Evolutionary conservation across 2,888 invertebrate genomes (phyloP), one percentile per base, ranked within the genome.

Genomic region (Pristionchus mayeri): DNA sequence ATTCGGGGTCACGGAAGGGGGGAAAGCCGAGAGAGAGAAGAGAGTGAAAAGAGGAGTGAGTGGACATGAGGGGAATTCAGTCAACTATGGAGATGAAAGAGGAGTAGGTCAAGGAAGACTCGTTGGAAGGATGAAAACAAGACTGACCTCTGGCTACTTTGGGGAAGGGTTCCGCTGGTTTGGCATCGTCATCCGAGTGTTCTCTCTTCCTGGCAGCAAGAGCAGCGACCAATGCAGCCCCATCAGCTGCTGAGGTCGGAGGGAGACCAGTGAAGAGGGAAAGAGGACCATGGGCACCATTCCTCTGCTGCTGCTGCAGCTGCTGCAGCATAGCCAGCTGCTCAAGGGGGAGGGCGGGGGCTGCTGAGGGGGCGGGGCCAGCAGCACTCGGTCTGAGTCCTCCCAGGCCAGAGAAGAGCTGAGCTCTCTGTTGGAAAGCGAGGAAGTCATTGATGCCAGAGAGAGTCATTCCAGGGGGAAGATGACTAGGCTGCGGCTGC

Each of bases 61-160:
- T 34, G 60, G 40, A 27, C 81, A 60, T 63, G 63, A 34, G 30
- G 34, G n/a, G n/a, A n/a, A n/a, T n/a, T n/a, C n/a, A n/a, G n/a
- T n/a, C n/a, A 63, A 63, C 18, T 63, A 30, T 57, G 57, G 21
- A 13, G 16, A 13, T 7, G 16, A 40, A 24, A 16, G 54, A 21
- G 81, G 37, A 34, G 60, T 34, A 40, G 60, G 81, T 60, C 57
- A 81, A 81, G 60, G 81, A 81, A n/a, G 50, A 44, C 37, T 30
- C 34, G 52, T 24, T 57, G 16, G 52, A 79, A 50, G 37, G 71
- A 50, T 6, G 40, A 30, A 52, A 63, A 81, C 16, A 37, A 30
- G 3, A 84, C 88, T 80, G 50, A 91, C 91, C 91, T 89, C 90
- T 71, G 79, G 91, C 91, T 40, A 91, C 90, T 87, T 92, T 92